phyloP scores from a whole-genome alignment of 2,888 invertebrate species.

The Andrena bucephala region DNA sequence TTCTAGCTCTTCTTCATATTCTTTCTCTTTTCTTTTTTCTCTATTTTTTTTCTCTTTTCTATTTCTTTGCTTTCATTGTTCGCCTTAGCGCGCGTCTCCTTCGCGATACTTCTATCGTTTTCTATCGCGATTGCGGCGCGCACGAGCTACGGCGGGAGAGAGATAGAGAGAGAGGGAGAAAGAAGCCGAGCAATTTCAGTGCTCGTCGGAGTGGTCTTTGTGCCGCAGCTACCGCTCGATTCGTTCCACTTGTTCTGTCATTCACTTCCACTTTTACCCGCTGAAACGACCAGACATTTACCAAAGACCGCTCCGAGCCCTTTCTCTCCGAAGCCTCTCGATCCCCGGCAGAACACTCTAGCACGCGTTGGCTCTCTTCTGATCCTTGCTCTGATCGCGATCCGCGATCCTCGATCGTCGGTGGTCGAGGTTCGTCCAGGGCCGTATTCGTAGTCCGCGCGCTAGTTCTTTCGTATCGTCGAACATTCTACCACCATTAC shows the following conservation, averaged over 20 bases:
- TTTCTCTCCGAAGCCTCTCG: slow-evolving; percentile 58
- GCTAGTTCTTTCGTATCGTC: not conserved
- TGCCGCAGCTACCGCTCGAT: slow-evolving; percentile 1
- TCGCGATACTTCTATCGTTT: slow-evolving; percentile 15
- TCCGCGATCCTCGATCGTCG: slow-evolving; percentile 42
- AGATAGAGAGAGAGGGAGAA: slow-evolving; percentile 25
- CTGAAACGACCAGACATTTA: not conserved
- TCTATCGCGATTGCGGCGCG: slow-evolving; percentile 39
- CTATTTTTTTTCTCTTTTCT: slow-evolving; percentile 23
- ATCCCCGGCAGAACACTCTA: slow-evolving; percentile 49
- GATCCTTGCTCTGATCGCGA: slow-evolving; percentile 74
- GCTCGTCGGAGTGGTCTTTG: not conserved
- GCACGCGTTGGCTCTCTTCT: slow-evolving; percentile 74
- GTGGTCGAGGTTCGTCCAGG: slow-evolving; percentile 47
- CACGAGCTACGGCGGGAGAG: slow-evolving; percentile 31
- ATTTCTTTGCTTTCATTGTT: slow-evolving; percentile 31
- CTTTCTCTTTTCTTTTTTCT: slow-evolving; percentile 39
- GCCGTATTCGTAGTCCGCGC: slow-evolving; percentile 58
- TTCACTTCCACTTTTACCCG: not conserved
- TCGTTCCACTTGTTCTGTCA: not conserved
- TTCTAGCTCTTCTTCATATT: slow-evolving; percentile 37
- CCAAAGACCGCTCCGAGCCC: slow-evolving; percentile 14
- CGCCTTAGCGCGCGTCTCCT: slow-evolving; percentile 21
- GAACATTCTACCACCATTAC: not conserved
- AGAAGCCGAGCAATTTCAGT: slow-evolving; percentile 27